These are phyloP conservation scores for Lasioglossum baleicum DNA, from an alignment of 1,140 invertebrate species.

Conservation along the genomic window DNA sequence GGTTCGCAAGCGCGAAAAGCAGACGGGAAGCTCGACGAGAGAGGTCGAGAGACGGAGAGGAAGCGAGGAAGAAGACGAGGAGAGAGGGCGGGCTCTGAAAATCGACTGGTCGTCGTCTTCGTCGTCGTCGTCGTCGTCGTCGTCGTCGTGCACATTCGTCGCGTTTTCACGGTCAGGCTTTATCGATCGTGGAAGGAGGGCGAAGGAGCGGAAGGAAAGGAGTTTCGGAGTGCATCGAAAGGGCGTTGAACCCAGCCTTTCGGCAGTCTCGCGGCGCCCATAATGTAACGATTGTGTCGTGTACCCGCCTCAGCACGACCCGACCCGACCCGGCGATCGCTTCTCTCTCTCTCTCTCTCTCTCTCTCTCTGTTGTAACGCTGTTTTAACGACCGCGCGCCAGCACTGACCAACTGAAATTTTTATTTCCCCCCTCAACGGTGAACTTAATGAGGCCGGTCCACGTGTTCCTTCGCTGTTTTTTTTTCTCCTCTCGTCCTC, in stretches of 20 bases:
- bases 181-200: conserved; percentile 77
- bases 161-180: conserved; percentile 80
- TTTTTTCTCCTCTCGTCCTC: not conserved
- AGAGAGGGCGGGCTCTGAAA: conserved; percentile 40
- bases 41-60: not conserved
- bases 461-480: not conserved
- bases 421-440: conserved; percentile 28
- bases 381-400: conserved; percentile 45
- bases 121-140: conserved; percentile 68
- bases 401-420: conserved; percentile 44
- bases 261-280: conserved; percentile 65
- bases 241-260: conserved; percentile 77
- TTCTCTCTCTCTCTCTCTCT: too few relatives aligned
- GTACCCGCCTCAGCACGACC: conserved; percentile 13
- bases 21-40: conserved; percentile 17
- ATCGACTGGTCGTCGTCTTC: conserved; percentile 63
- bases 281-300: conserved; percentile 62
- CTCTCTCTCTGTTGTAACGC: conserved; percentile 28
- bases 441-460: conserved; percentile 25
- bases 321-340: not conserved
- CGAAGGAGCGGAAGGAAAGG: conserved; percentile 72
- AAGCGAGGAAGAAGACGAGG: too few relatives aligned
- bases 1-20: conserved; percentile 1
- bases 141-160: conserved; percentile 74
- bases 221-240: conserved; percentile 79